phyloP scores from a whole-genome alignment of 2,113 vertebrate species.

The Pseudolaguvia tuberculata region DNA sequence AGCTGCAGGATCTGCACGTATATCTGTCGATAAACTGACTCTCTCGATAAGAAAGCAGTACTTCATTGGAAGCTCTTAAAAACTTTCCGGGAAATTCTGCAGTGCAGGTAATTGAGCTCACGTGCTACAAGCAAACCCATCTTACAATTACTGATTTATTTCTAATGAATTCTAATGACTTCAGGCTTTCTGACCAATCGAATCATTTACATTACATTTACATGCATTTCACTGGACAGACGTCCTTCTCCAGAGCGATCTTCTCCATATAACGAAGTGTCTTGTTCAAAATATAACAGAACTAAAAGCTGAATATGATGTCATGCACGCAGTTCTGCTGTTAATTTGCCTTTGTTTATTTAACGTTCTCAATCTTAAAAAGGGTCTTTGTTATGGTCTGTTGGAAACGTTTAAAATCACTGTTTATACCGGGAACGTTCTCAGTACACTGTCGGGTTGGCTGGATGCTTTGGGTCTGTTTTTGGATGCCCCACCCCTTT shows the following conservation, averaged over 20 bases:
- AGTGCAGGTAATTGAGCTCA: no score
- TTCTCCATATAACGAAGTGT: no score
- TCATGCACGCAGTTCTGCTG: not conserved
- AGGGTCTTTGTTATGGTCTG: not conserved
- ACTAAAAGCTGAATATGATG: not conserved
- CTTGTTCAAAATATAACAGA: not conserved
- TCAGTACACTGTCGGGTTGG: not conserved
- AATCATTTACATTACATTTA: not conserved
- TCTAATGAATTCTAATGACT: no score
- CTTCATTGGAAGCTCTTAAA: not conserved
- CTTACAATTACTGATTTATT: not conserved
- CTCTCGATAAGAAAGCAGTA: not conserved
- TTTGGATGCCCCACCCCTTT: no score
- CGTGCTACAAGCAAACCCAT: no score
- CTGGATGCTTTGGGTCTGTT: not conserved
- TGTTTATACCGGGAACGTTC: not conserved
- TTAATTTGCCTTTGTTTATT: not conserved
- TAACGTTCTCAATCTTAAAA: not conserved
- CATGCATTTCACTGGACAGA: no score
- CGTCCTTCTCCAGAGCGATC: no score
- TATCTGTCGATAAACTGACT: not conserved
- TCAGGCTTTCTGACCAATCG: not conserved
- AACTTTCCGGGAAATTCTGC: not conserved
- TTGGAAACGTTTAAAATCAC: not conserved
- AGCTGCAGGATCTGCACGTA: conserved; percentile 8